These are phyloP conservation scores for Orthosia gothica DNA, from an alignment of 2,888 invertebrate genomes.

Conservation along the genomic window DNA sequence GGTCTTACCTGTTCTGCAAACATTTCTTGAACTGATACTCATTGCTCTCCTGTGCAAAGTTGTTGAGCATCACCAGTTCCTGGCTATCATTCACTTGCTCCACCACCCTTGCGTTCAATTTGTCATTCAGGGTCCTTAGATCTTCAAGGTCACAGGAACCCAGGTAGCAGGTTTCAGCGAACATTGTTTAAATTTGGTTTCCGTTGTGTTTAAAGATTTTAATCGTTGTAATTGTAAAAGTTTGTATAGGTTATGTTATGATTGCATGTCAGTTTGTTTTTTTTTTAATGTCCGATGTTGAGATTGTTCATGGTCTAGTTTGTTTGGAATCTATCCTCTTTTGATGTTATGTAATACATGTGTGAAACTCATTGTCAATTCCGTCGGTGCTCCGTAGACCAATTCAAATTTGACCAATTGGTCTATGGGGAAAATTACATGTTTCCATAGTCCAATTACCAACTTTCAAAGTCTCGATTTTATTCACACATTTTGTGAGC, in stretches of 20 bases:
- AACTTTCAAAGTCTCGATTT: no score
- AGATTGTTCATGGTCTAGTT: not conserved
- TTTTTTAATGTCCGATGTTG: not conserved
- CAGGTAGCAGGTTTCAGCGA: conserved; percentile 73
- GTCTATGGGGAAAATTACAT: no score
- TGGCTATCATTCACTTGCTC: conserved; percentile 83
- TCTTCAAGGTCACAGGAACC: conserved; percentile 73
- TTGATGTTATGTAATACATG: not conserved
- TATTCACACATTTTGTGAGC: no score
- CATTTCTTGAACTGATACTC: conserved; percentile 82
- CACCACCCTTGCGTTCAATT: conserved; percentile 80
- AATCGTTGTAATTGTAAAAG: not conserved
- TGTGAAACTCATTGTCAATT: not conserved
- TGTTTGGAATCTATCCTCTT: conserved; percentile 10
- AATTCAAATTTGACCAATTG: no score
- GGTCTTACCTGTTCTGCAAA: conserved; percentile 79
- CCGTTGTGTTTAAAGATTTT: conserved; percentile 9
- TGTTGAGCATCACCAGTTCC: conserved; percentile 83
- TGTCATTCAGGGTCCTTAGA: conserved; percentile 76
- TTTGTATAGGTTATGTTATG: conserved; percentile 46
- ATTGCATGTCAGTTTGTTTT: conserved; percentile 37
- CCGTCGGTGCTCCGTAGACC: no score
- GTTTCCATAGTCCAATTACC: no score
- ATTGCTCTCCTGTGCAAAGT: conserved; percentile 82
- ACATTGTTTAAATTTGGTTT: conserved; percentile 71